These are phyloP conservation scores for Acrocephalus scirpaceus DNA, from an alignment of 2,797 vertebrate genomes.

Conservation along the genomic window DNA sequence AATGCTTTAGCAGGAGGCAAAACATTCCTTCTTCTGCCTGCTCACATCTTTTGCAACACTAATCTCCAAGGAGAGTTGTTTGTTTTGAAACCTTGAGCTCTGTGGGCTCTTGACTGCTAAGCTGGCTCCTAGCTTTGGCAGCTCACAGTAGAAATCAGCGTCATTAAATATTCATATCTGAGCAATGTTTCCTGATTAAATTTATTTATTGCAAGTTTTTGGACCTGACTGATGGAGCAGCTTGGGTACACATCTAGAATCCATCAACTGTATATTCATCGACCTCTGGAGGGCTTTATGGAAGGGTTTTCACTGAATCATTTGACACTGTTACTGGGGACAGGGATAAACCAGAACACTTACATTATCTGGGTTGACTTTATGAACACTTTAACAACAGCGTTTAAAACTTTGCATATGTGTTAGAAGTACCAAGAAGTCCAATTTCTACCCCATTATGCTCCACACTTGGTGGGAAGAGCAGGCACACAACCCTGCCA, in stretches of 20 bases:
- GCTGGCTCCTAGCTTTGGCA: not conserved
- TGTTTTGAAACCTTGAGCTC: conserved; percentile 18
- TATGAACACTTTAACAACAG: not conserved
- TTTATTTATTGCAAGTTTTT: not conserved
- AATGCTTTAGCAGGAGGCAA: not conserved
- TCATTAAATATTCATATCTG: not conserved
- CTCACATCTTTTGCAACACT: conserved; percentile 1
- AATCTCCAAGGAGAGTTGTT: not conserved
- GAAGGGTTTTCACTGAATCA: not conserved
- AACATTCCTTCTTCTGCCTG: not conserved
- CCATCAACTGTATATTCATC: not conserved
- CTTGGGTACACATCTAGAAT: not conserved
- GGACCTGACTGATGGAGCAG: not conserved
- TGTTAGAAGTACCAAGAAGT: not conserved
- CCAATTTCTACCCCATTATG: not conserved
- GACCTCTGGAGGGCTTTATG: not conserved
- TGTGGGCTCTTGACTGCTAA: not conserved
- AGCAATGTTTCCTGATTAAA: not conserved
- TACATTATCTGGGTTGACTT: not conserved
- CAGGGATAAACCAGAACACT: not conserved
- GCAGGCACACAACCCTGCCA: not conserved
- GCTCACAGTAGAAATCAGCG: not conserved
- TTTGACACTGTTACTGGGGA: not conserved
- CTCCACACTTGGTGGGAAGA: not conserved
- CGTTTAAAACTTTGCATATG: not conserved